phyloP scores from a whole-genome alignment of 2,113 vertebrate species.

The Balaenoptera acutorostrata region DNA sequence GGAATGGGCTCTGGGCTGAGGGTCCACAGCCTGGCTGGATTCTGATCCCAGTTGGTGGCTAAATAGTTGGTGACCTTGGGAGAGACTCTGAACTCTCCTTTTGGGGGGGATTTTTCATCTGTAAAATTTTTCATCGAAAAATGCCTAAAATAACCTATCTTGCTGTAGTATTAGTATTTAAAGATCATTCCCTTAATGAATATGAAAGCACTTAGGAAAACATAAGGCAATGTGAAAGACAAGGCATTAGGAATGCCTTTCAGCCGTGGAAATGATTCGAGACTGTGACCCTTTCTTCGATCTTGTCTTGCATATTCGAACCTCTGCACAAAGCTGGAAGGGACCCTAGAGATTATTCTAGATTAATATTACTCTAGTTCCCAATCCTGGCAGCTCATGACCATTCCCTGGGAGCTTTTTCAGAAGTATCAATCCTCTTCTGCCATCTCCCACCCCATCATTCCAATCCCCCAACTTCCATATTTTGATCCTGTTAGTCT shows the following conservation, averaged over 20 bases:
- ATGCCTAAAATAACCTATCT: neutral
- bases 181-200: conserved; percentile 19
- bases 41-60: neutral
- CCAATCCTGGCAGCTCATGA: neutral
- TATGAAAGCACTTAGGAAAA: conserved; percentile 31
- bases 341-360: neutral
- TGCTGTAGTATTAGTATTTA: neutral
- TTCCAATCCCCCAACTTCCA: neutral
- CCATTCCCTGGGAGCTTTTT: neutral
- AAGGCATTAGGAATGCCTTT: neutral
- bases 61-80: neutral
- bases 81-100: neutral
- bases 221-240: neutral
- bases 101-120: neutral
- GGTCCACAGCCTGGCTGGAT: neutral
- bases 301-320: neutral
- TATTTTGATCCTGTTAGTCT: neutral
- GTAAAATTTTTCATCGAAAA: neutral
- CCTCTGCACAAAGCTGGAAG: neutral
- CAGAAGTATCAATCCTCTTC: neutral
- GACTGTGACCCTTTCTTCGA: neutral
- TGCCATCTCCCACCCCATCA: too few species aligned
- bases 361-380: conserved; percentile 15
- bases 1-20: neutral
- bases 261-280: neutral